phyloP scores from a whole-genome alignment of 2,797 vertebrate genomes.

The Leptatherina wallacei region DNA sequence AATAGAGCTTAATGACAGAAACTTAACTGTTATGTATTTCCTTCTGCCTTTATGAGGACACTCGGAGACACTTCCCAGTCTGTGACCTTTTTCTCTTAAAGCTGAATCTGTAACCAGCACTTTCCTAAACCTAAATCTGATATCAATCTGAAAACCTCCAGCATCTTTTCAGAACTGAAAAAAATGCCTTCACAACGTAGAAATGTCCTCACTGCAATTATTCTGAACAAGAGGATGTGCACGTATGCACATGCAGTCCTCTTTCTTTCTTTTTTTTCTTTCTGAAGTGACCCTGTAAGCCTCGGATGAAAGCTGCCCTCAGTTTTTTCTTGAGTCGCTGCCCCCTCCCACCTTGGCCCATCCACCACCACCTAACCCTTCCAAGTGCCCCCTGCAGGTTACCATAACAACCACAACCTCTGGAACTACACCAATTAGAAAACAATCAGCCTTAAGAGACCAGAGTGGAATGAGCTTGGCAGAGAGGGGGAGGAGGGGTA shows the following conservation, averaged over 20 bases:
- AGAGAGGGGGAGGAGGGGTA: constrained; percentile 17
- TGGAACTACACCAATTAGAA: constrained; percentile 84
- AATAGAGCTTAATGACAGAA: neutral
- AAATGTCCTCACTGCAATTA: neutral
- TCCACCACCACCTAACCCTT: constrained; percentile 53
- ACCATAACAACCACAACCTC: constrained; percentile 85
- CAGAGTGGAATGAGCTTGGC: constrained; percentile 56
- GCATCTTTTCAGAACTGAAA: neutral
- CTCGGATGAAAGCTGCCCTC: constrained; percentile 66
- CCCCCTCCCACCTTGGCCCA: constrained; percentile 46
- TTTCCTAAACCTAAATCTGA: neutral
- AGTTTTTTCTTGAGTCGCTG: constrained; percentile 69
- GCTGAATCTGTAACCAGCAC: neutral
- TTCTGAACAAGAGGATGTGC: constrained; percentile 10
- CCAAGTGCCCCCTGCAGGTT: constrained; percentile 74
- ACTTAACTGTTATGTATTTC: neutral
- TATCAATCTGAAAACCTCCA: neutral
- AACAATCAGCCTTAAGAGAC: constrained; percentile 79
- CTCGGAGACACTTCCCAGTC: neutral
- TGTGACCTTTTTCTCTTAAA: too few relatives aligned
- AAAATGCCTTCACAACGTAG: too few relatives aligned
- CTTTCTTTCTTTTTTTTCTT: constrained; percentile 18
- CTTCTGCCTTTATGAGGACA: neutral
- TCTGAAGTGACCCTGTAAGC: constrained; percentile 73
- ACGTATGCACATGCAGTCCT: constrained; percentile 40